Evolutionary conservation across 2,113 vertebrate species (phyloP), one percentile per base, ranked within the genome.

Genomic region (Taxidea taxus): DNA sequence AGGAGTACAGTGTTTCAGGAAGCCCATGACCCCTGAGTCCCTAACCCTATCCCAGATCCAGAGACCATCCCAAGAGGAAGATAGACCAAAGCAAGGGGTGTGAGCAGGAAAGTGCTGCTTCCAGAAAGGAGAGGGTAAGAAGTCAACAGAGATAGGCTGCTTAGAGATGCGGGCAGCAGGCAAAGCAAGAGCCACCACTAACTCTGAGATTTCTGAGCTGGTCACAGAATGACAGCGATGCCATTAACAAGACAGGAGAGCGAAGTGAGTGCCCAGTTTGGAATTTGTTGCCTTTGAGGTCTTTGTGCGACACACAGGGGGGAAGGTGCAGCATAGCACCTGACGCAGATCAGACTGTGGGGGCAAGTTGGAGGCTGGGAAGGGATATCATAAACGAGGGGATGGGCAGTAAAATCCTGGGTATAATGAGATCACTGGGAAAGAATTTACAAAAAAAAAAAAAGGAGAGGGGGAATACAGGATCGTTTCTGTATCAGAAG

Each of bases 321-420:
- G 37, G 54, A 10, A 21, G 10, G 29, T 13, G 34, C 29, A 51
- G 34, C 2, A 1, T 7, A 14, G 15, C 12, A 13, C 47, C n/a
- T 3, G n/a, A n/a, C 11, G 2, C 60, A 60, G 16, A 83, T 21
- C 9, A 16, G 44, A 47, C 5, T 0, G 0, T 15, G 42, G 56
- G 56, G 7, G 12, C 77, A 60, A 34, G 29, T 3, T 54, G 23
- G 42, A 54, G 51, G 9, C 44, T 74, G 20, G 31, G 13, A 75
- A 20, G 14, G 18, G 5, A 31, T 54, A 18, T 6, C 25, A 6
- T 42, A 29, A 39, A 23, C 3, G 1, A 44, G 31, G 42, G 12
- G 13, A 4, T 29, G 6, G 8, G 25, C 20, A 15, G 3, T 20
- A 54, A 62, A 84, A 78, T 10, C 4, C 2, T 31, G 31, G 2